Evolutionary conservation across 2,888 invertebrate genomes (phyloP), one percentile per base, ranked within the genome.

Genomic region (Bhutanitis thaidina): DNA sequence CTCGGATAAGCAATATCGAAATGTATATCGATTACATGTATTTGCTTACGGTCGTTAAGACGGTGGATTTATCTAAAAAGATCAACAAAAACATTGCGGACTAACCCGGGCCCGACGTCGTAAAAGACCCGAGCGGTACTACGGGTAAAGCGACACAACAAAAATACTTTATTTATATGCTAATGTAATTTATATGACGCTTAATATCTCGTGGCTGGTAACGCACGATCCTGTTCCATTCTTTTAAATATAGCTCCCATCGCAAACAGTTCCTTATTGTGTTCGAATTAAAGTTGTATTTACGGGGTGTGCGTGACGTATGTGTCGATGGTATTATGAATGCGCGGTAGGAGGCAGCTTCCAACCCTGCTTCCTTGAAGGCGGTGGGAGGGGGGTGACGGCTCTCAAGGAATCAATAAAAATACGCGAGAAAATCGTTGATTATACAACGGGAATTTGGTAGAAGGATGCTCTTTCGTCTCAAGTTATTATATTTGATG

Each of bases 161-260:
- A 85, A 88, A 86, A 88, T 89, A 86, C 87, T 89, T 89, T 88
- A 89, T 89, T 88, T 89, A 89, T 88, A 89, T 88, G 89, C 84
- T 87, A 89, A 89, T 88, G 89, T 89, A 87, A 89, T 88, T 89
- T 89, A 89, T 89, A 88, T 87, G 87, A 88, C 83, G 87, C 80
- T 88, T 88, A 89, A 88, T 88, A 87, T 87, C 87, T 87, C 79
- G 77, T 84, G 79, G 80, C 75, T 83, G 86, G 87, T 88, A 89
- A 87, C 84, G 87, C 88, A 89, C 88, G 87, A 87, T 83, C 85
- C 78, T 75, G 77, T 69, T 81, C 78, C 80, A 82, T 83, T 85
- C 80, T 82, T 82, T 78, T 74, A 77, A 72, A 45, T 51, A 45
- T 36, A 49, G 27, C 36, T 51, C 54, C 38, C 38, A 16, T 47